Evolutionary conservation across 2,797 vertebrate species (phyloP), one percentile per base, ranked within the genome.

Genomic region (Chloroceryle amazona): DNA sequence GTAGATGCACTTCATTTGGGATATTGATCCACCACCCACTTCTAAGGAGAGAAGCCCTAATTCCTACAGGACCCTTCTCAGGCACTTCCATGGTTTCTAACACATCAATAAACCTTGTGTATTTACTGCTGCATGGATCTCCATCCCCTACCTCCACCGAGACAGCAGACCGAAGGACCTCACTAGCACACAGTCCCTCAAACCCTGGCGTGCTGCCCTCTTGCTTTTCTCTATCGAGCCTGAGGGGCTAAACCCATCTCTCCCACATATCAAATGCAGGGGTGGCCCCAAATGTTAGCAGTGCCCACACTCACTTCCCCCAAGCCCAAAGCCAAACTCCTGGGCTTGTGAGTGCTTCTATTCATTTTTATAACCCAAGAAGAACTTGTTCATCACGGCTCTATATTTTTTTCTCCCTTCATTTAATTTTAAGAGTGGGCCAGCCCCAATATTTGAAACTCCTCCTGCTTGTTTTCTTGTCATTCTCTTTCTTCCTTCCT

Each of bases 371-470:
- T 44, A 88, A 92, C 46, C 65, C 68, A 78, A 65, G 62, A 93
- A 25, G 5, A 9, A 80, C 0, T 13, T 91, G 25, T 52, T 95
- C 58, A 35, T 49, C 41, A 29, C 0, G 4, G 47, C 42, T 90
- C 71, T 91, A 15, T 57, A 15, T 57, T 28, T 35, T 31, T 35
- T 23, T 6, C 1, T 13, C 23, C 25, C 22, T 17, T 47, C 81
- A 76, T 90, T 97, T 91, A 93, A 87, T 90, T 96, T 97, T 83
- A 91, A 76, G 67, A 84, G 70, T 49, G 62, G 63, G 22, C 54
- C 80, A 97, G 72, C 65, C 88, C 62, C 90, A 92, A 95, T 94
- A 94, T 97, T 96, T 92, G 79, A 95, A 97, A 93, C 79, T 94
- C 87, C 66, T 92, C 66, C 82, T 88, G 75, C 51, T 86, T 39